A percentile compares a stretch with the other conserved stretches of the same genome.
Evolutionary conservation across 2,113 vertebrate genomes (phyloP).

Genomic region (Herpetotheres cachinnans): DNA sequence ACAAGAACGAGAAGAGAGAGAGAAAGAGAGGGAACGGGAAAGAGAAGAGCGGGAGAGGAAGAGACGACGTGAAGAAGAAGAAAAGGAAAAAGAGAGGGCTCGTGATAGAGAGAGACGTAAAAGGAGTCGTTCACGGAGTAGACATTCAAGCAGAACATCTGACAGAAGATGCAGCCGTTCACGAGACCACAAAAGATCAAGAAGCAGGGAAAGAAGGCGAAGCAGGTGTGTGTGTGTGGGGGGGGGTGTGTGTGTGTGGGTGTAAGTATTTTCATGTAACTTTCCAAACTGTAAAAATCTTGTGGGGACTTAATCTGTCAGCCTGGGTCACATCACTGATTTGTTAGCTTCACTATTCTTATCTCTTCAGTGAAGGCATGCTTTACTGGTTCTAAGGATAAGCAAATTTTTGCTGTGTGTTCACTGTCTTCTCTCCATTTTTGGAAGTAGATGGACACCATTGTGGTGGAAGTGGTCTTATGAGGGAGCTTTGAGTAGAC

Average conservation of each 20-base stretch:
- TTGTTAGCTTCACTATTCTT: not conserved
- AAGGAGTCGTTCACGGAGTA: slow-evolving; percentile 89
- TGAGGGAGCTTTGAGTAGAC: not conserved
- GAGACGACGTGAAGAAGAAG: slow-evolving; percentile 79
- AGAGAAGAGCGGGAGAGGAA: slow-evolving; percentile 85
- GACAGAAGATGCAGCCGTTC: slow-evolving; percentile 92
- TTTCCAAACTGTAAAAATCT: not conserved
- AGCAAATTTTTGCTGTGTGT: not conserved
- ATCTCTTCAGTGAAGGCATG: not conserved
- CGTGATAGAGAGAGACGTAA: slow-evolving; percentile 87
- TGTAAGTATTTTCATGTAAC: not conserved
- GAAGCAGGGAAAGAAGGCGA: slow-evolving; percentile 92
- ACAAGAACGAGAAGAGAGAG: slow-evolving; percentile 78
- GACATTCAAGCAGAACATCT: slow-evolving; percentile 90
- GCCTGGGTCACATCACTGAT: not conserved
- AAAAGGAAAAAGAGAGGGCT: slow-evolving; percentile 82
- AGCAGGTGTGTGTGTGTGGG: slow-evolving; percentile 80
- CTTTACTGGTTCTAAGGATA: not conserved
- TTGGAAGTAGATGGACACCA: not conserved
- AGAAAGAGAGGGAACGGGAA: slow-evolving; percentile 84
- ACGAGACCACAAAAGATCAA: slow-evolving; percentile 90
- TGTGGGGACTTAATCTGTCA: not conserved
- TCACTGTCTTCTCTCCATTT: not conserved
- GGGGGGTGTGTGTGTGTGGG: not conserved
- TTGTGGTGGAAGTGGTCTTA: not conserved